Evolutionary conservation across 30 jellyfish, hydroid and myxozoan species (phyloP).

Genomic region (Hydra vulgaris): DNA sequence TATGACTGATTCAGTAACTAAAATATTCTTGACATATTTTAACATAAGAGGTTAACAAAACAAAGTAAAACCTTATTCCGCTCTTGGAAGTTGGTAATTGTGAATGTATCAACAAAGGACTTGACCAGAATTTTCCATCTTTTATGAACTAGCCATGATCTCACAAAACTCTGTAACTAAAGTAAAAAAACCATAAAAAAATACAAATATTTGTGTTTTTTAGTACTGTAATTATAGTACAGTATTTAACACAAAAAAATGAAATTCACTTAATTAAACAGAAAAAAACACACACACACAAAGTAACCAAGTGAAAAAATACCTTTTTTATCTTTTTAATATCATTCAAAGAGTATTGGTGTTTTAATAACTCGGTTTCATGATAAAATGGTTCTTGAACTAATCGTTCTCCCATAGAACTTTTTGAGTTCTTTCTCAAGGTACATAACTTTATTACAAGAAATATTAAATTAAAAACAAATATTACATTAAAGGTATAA

Average conservation of each 20-base stretch:
- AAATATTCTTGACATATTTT: too few relatives aligned
- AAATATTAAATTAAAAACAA: too few relatives aligned
- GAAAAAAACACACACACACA: too few relatives aligned
- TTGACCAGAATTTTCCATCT: conserved; percentile 41
- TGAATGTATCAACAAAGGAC: conserved; percentile 27
- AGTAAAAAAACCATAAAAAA: not conserved
- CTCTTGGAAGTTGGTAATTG: conserved; percentile 36
- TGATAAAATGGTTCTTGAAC: not conserved
- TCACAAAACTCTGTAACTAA: conserved; percentile 58
- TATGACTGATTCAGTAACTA: too few relatives aligned
- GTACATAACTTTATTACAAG: not conserved
- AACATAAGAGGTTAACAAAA: too few relatives aligned
- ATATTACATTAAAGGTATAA: not conserved
- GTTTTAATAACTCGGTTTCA: not conserved
- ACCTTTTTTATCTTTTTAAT: not conserved
- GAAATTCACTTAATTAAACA: too few relatives aligned
- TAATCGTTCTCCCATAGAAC: not conserved
- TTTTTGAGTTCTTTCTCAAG: not conserved
- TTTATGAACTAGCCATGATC: conserved; percentile 66
- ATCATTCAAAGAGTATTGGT: not conserved
- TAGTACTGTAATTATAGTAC: too few relatives aligned
- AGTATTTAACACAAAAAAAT: too few relatives aligned
- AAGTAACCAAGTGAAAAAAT: too few relatives aligned
- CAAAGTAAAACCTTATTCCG: conserved; percentile 71
- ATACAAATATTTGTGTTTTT: too few relatives aligned